phyloP scores from a whole-genome alignment of 2,888 invertebrate genomes.

The Polia nebulosa region DNA sequence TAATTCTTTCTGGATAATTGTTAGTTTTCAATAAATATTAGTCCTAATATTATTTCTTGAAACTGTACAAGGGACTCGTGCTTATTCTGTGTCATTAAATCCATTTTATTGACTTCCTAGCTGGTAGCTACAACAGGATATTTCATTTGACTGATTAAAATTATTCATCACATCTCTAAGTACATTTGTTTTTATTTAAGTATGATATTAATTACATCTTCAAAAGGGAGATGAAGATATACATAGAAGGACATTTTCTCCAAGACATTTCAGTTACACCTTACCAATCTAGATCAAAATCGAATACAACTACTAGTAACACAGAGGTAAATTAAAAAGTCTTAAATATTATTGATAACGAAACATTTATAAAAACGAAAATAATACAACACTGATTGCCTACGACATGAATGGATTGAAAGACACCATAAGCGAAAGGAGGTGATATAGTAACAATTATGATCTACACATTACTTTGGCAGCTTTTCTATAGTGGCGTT shows the following conservation, averaged over 20 bases:
- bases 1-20: slow-evolving; percentile 47
- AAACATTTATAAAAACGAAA: slow-evolving; percentile 38
- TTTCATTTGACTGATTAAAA: slow-evolving; percentile 15
- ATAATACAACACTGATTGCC: slow-evolving; percentile 44
- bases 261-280: slow-evolving; percentile 23
- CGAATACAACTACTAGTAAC: slow-evolving; percentile 37
- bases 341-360: slow-evolving; percentile 41
- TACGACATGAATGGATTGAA: slow-evolving; percentile 62
- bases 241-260: slow-evolving; percentile 12
- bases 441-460: slow-evolving; percentile 50
- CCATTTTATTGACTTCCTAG: slow-evolving; percentile 46
- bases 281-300: slow-evolving; percentile 47
- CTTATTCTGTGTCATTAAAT: slow-evolving; percentile 59
- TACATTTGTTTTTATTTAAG: slow-evolving; percentile 44
- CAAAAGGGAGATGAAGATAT: slow-evolving; percentile 11
- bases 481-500: slow-evolving; percentile 95
- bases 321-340: slow-evolving; percentile 47
- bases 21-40: slow-evolving; percentile 25
- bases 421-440: slow-evolving; percentile 54
- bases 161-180: slow-evolving; percentile 52
- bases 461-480: slow-evolving; percentile 89
- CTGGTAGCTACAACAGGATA: slow-evolving; percentile 16
- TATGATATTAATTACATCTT: slow-evolving; percentile 11
- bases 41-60: slow-evolving; percentile 10
- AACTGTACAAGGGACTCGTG: slow-evolving; percentile 33